Evolutionary conservation across 2,888 invertebrate species (phyloP).

Genomic region (Cistogaster globosa): DNA sequence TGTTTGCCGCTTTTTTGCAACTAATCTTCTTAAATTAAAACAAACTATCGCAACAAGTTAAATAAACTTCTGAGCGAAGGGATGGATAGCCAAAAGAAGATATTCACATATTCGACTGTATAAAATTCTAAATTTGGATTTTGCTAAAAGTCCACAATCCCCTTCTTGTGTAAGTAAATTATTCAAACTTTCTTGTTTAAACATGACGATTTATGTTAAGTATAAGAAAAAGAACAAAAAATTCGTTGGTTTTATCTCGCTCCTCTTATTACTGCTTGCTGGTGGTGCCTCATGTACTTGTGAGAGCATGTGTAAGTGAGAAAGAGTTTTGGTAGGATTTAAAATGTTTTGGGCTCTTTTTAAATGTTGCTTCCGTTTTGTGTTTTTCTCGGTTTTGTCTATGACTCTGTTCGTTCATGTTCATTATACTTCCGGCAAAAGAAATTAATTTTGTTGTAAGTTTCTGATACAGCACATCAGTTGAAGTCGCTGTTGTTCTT

Average conservation of each 20-base stretch:
- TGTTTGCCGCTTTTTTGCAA: neutral
- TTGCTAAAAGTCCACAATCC: neutral
- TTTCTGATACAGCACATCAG: neutral
- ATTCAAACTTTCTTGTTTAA: neutral
- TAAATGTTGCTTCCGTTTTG: conserved; percentile 57
- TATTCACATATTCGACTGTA: neutral
- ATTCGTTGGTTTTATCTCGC: neutral
- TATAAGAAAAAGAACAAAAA: neutral
- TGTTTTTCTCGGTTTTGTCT: conserved; percentile 63
- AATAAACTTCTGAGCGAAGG: neutral
- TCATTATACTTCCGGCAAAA: conserved; percentile 60
- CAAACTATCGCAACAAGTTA: conserved; percentile 40
- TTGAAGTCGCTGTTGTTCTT: neutral
- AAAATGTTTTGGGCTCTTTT: conserved; percentile 38
- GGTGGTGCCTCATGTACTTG: neutral
- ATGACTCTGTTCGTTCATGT: conserved; percentile 43
- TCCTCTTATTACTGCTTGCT: neutral
- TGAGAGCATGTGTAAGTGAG: neutral
- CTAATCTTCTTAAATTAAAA: conserved; percentile 41
- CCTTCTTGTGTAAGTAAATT: neutral
- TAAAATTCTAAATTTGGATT: neutral
- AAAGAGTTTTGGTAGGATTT: neutral
- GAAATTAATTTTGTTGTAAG: conserved; percentile 32
- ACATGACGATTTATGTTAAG: neutral
- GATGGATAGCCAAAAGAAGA: neutral